A percentile compares a stretch with the other conserved stretches of the same genome.
phyloP scores from a whole-genome alignment of 2,888 invertebrate genomes.

The Drosophila longiperda region DNA sequence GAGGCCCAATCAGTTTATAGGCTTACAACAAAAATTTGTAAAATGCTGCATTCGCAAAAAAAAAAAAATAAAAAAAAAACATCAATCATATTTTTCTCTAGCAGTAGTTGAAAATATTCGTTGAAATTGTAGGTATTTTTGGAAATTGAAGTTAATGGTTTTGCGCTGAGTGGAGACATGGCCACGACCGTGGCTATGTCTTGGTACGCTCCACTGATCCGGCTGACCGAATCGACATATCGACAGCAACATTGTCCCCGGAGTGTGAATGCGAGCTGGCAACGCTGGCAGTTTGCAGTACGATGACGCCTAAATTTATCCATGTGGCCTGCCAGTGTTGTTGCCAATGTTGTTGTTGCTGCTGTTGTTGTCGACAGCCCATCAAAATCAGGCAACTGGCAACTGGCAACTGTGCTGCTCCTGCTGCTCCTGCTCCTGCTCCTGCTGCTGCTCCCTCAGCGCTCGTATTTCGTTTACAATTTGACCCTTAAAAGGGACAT shows the following conservation, averaged over 20 bases:
- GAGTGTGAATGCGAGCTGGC: constrained; percentile 54
- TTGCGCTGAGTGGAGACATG: constrained; percentile 9
- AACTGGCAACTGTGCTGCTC: constrained; percentile 39
- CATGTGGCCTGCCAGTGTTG: constrained; percentile 58
- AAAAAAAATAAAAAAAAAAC: too few species aligned
- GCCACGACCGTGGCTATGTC: constrained; percentile 28
- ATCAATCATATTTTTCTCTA: not conserved
- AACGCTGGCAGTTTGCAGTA: constrained; percentile 55
- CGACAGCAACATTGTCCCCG: constrained; percentile 72
- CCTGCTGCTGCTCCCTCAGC: constrained; percentile 51
- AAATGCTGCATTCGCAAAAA: not conserved
- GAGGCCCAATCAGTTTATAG: not conserved
- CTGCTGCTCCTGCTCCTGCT: constrained; percentile 40
- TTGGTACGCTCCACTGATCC: constrained; percentile 54
- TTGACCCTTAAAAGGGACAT: constrained; percentile 74
- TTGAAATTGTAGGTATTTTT: not conserved
- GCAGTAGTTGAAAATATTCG: too few species aligned
- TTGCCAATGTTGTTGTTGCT: constrained; percentile 35
- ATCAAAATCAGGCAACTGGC: constrained; percentile 65
- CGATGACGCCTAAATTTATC: constrained; percentile 65
- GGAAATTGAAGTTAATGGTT: not conserved
- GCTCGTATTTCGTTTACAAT: constrained; percentile 78
- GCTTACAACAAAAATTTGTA: not conserved
- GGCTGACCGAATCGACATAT: constrained; percentile 67
- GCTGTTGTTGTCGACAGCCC: constrained; percentile 64